Evolutionary conservation across 2,797 vertebrate genomes (phyloP).

Genomic region (Cryptoblepharus egeriae): DNA sequence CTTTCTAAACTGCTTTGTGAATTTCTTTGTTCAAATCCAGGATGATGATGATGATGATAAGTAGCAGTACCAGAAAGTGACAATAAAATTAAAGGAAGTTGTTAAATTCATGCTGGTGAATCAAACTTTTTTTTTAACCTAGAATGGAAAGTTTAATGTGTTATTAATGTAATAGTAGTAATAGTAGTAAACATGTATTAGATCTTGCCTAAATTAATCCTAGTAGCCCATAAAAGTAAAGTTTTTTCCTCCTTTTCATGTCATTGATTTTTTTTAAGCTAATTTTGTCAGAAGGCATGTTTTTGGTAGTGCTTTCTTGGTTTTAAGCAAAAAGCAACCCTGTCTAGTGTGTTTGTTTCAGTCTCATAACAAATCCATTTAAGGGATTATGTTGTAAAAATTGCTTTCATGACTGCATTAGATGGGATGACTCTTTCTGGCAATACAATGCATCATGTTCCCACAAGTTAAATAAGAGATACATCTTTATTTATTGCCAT

Average conservation of each 20-base stretch:
- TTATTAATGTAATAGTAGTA: neutral
- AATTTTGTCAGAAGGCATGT: neutral
- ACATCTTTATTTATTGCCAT: neutral
- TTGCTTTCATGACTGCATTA: slow-evolving; percentile 11
- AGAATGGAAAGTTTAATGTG: neutral
- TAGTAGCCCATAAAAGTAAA: slow-evolving; percentile 21
- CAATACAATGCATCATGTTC: neutral
- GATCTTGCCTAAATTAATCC: neutral
- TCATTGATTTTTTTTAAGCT: neutral
- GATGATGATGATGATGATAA: no score
- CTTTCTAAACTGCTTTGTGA: no score
- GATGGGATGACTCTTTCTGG: neutral
- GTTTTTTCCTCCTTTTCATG: neutral
- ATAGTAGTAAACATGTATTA: neutral
- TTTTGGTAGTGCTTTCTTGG: neutral
- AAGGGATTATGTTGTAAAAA: neutral
- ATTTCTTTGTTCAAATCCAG: no score
- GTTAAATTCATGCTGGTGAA: neutral
- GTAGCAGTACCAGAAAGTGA: slow-evolving; percentile 4
- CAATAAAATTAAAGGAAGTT: slow-evolving; percentile 1
- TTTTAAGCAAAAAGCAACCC: slow-evolving; percentile 1
- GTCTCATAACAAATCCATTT: neutral
- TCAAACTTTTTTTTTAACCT: neutral
- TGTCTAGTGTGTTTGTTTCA: neutral
- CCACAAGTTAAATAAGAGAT: neutral